phyloP scores from a whole-genome alignment of 2,888 invertebrate genomes.

The Eupeodes luniger region DNA sequence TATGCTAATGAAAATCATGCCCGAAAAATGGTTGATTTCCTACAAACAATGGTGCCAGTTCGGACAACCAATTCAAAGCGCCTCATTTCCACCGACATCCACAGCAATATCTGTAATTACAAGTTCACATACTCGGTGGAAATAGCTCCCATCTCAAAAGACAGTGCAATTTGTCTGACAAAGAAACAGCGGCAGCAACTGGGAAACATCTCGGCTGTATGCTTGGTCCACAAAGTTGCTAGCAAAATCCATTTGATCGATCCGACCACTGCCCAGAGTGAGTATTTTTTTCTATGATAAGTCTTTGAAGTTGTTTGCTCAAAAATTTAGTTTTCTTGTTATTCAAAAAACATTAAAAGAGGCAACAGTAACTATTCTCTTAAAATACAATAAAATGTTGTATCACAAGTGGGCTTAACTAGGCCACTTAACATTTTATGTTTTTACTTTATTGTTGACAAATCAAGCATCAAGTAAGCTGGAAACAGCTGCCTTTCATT shows the following conservation, averaged over 20 bases:
- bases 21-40: conserved; percentile 97
- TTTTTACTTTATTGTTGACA: no score
- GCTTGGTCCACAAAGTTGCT: conserved; percentile 94
- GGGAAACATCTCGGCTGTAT: conserved; percentile 94
- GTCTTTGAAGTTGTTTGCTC: no score
- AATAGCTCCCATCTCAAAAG: conserved; percentile 97
- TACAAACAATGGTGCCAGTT: conserved; percentile 94
- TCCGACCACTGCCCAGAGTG: conserved; percentile 93
- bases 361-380: no score
- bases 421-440: no score
- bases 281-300: conserved; percentile 77
- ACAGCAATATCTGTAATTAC: conserved; percentile 98
- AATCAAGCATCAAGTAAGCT: no score
- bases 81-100: conserved; percentile 97
- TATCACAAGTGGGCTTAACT: no score
- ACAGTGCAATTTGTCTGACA: conserved; percentile 95
- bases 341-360: no score
- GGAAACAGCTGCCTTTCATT: no score
- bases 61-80: conserved; percentile 96
- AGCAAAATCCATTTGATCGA: conserved; percentile 97
- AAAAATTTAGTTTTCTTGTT: no score
- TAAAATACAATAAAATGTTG: no score
- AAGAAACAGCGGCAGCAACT: conserved; percentile 93
- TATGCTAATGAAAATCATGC: conserved; percentile 95
- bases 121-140: conserved; percentile 97